Conservation (phyloP, 2,113 vertebrate species). For the Tychaedon coryphoeus region DNA sequence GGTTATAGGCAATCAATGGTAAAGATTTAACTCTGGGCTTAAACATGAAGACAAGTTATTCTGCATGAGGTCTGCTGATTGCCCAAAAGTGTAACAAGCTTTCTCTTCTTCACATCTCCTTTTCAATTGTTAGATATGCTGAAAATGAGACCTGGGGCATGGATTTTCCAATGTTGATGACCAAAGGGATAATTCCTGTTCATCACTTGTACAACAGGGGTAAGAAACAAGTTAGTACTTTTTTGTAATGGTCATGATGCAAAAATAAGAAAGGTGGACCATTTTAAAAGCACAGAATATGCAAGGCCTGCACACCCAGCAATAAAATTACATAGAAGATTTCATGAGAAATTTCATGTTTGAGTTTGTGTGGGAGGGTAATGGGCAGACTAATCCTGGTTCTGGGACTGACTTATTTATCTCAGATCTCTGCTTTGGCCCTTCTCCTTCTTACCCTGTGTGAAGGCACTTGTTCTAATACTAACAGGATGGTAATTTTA, state of each 20-base stretch:
- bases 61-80: not conserved
- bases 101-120: not conserved
- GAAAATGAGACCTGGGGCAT: not conserved
- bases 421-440: not conserved
- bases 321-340: not conserved
- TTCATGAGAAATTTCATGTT: not conserved
- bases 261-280: not conserved
- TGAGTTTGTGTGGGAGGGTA: not conserved
- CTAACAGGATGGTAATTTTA: not conserved
- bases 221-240: not conserved
- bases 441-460: not conserved
- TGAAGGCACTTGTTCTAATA: not conserved
- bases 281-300: not conserved
- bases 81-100: not conserved
- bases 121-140: not conserved
- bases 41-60: not conserved
- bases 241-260: not conserved
- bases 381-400: not conserved
- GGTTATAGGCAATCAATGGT: not conserved
- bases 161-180: rapidly evolving
- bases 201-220: not conserved
- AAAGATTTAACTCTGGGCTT: not conserved
- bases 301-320: not conserved
- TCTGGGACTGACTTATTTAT: not conserved
- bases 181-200: rapidly evolving